Evolutionary conservation across 1,140 invertebrate genomes (phyloP), one percentile per base, ranked within the genome.

Genomic region (Pinna nobilis): DNA sequence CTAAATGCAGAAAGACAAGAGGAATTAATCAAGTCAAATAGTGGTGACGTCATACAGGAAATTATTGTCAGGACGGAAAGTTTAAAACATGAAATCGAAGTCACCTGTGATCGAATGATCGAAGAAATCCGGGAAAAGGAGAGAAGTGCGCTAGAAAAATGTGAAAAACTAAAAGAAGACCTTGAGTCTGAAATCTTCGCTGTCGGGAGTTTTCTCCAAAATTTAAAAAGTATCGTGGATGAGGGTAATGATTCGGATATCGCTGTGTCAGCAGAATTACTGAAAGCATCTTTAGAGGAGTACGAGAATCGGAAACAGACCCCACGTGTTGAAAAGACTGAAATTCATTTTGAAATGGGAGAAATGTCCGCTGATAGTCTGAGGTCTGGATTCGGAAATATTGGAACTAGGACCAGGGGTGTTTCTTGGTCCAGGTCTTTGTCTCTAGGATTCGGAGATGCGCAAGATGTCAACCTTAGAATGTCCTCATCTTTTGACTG

Each of bases 281-380:
- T 57, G 51, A 32, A 18, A 35, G 44, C n/a, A 6, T 32, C 44
- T 30, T 39, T 69, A 39, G 41, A 44, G 9, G 53, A 18, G 33
- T 69, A 28, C 51, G 39, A 44, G 18, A 32, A 59, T 15, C 23
- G 55, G 30, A 39, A 35, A 32, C 53, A 41, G 11, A 57, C n/a
- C 23, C 51, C 20, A 28, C 28, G 28, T 23, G 9, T 69, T 39
- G 51, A 69, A 39, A 57, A 69, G 28, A 41, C 55, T 25, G 51
- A 69, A 35, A 57, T 74, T 2, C 53, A 11, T 3, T 74, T 74
- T 67, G 65, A 74, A 7, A 25, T 44, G 33, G 72, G 72, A 0
- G 32, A 50, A 7, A 25, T 74, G 28, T 51, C 65, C n/a, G 25
- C n/a, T 0, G 25, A 68, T 23, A 44, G 35, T 9, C 6, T 74